Evolutionary conservation across 37 sponge, comb jelly and placozoan genomes (phyloP), one percentile per base, ranked within the genome.

Genomic region (Spongilla lacustris): DNA sequence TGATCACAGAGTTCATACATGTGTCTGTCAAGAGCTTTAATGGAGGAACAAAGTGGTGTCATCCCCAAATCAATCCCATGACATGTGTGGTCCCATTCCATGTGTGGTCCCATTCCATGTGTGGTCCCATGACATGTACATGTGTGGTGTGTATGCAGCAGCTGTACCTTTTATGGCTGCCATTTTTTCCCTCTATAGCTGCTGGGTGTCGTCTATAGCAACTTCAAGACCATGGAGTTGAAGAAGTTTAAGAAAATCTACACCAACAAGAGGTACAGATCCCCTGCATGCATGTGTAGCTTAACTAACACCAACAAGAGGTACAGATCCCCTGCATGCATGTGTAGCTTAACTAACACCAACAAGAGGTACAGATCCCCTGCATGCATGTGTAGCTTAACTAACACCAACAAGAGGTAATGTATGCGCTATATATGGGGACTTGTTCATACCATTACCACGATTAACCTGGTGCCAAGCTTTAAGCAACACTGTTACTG

Each of bases 151-250:
- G 58, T 6, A 14, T 8, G 14, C 58, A 58, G 4, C 11, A 3
- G 6, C 41, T 41, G 41, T 41, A 41, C 21, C 58, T 58, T 58
- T 58, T 17, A 58, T 19, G 58, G 19, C 58, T 1, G 58, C 14
- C 41, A 41, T 30, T 17, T 72, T 21, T 12, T 72, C 17, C 0
- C 21, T 33, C 73, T 28, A 13, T 36, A 86, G 86, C 76, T 90
- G 23, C 36, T 85, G 66, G 91, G 86, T 76, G 86, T 90, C 0
- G 77, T 90, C 34, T 90, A 86, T 76, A 73, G 81, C 23, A 90
- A 73, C 2, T 90, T 90, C 41, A 67, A 83, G 36, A 34, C 29
- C 13, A 33, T 58, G 25, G 78, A 80, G 24, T 81, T 73, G 81
- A 66, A 80, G 78, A 90, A 90, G 30, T 90, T 86, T 85, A 80